Conservation (phyloP, 2,888 invertebrate species). For the Labia minor region DNA sequence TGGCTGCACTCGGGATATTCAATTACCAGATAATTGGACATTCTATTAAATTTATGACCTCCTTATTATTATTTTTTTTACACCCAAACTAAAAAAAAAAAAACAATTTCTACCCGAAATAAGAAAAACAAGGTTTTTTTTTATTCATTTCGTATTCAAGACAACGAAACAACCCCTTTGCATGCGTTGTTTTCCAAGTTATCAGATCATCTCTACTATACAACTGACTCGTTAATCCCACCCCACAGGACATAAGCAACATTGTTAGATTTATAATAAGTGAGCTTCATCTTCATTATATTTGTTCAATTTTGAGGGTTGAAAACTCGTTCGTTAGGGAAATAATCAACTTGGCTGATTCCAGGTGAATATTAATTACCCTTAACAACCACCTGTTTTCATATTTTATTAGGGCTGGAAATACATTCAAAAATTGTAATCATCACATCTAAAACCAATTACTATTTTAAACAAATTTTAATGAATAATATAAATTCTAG, state of each 20-base stretch:
- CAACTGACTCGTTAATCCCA: background rate
- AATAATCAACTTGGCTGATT: background rate
- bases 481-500: no score
- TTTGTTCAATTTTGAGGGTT: background rate
- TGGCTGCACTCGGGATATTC: background rate
- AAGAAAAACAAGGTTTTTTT: background rate
- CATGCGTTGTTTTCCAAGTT: background rate
- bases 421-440: no score
- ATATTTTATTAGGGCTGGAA: no score
- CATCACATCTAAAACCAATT: no score
- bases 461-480: no score
- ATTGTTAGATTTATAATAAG: background rate
- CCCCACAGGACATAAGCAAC: background rate
- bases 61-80: background rate
- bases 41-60: background rate
- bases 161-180: background rate
- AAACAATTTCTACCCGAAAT: no score
- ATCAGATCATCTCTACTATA: background rate
- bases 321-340: background rate
- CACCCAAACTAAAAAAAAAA: no score
- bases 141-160: background rate
- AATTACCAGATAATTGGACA: conserved; percentile 1
- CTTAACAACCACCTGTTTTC: background rate
- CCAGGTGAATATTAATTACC: conserved; percentile 5
- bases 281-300: background rate